Conservation (phyloP, 2,113 vertebrate species). For the Bombycilla garrulus region DNA sequence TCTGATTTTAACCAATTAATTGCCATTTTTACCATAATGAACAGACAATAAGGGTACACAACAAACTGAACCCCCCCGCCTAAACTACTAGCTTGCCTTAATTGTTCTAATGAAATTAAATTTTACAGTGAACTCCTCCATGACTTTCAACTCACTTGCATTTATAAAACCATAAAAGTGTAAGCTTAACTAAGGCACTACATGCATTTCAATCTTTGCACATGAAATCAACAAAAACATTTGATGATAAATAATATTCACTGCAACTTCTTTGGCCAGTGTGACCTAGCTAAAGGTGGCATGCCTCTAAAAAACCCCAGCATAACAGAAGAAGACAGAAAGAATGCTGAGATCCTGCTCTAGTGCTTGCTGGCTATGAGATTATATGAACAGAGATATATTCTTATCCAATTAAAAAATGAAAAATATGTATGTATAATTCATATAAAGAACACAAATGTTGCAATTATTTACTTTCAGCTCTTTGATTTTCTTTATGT, state of each 20-base stretch:
- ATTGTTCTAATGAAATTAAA: background rate
- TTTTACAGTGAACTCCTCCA: background rate
- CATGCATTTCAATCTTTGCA: background rate
- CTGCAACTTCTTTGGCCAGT: background rate
- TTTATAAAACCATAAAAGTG: background rate
- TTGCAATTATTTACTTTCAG: background rate
- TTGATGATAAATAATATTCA: background rate
- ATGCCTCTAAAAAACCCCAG: background rate
- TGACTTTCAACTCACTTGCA: background rate
- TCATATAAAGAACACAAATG: background rate
- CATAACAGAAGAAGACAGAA: background rate
- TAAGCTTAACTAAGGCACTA: background rate
- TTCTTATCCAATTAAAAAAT: background rate
- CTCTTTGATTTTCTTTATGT: background rate
- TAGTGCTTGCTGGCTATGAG: background rate
- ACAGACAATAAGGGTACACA: background rate
- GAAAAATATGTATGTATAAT: background rate
- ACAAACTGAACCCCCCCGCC: background rate
- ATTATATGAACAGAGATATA: background rate
- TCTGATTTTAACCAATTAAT: background rate
- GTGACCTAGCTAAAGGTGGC: fast-evolving
- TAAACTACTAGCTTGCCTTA: background rate
- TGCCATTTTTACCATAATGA: background rate
- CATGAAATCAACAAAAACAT: background rate
- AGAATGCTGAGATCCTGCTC: background rate